phyloP scores from a whole-genome alignment of 2,113 vertebrate genomes.

The Anser cygnoides region DNA sequence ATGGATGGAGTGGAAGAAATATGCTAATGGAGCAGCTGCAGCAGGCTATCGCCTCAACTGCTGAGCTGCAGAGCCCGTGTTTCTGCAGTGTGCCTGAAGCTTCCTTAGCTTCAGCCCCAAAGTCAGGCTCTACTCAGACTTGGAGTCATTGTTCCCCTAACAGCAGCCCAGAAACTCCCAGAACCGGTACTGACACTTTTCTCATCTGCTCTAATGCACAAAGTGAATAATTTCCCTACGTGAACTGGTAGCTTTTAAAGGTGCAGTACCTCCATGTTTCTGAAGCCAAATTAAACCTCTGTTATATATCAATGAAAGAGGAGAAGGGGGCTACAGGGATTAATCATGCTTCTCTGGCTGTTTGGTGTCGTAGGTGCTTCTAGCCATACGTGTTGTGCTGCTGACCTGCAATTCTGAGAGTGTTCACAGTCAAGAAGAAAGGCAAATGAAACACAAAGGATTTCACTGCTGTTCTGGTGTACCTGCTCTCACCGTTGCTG shows the following conservation, averaged over 20 bases:
- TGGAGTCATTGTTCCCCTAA: constrained; percentile 74
- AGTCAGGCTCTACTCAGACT: constrained; percentile 24
- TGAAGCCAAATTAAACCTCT: not conserved
- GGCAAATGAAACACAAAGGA: not conserved
- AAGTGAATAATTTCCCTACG: not conserved
- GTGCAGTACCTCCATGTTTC: not conserved
- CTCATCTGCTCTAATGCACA: not conserved
- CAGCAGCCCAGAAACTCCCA: constrained; percentile 65
- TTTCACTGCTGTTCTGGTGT: not conserved
- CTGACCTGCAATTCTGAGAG: not conserved
- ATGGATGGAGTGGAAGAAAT: not conserved
- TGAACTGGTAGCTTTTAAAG: not conserved
- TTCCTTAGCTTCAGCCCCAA: constrained; percentile 41
- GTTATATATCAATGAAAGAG: not conserved
- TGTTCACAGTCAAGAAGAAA: not conserved
- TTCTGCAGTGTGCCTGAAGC: not conserved
- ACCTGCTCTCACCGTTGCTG: not conserved
- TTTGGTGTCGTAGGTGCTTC: not conserved
- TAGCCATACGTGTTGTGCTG: not conserved
- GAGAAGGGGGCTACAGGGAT: not conserved
- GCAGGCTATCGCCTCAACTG: constrained; percentile 6
- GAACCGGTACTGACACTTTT: not conserved
- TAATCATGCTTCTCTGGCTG: not conserved
- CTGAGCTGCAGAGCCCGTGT: not conserved
- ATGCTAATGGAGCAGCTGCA: not conserved